Evolutionary conservation across 1,140 invertebrate species (phyloP).

Genomic region (Drosophila triauraria): DNA sequence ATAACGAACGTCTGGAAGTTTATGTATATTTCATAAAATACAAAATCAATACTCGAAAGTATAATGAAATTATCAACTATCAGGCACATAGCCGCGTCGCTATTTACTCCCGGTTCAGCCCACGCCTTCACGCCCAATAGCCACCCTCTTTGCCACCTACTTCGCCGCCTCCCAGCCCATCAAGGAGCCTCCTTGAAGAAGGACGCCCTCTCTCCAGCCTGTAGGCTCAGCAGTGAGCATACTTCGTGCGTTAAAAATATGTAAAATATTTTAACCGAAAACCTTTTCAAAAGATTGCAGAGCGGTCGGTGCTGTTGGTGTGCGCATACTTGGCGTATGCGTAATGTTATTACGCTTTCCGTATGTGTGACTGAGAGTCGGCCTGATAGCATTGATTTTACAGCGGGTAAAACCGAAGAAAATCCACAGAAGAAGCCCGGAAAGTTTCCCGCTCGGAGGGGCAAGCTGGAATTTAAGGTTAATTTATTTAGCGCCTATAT

Average conservation of each 20-base stretch:
- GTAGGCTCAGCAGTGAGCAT: conserved; percentile 51
- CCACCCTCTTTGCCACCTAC: conserved; percentile 4
- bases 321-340: conserved; percentile 45
- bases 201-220: conserved; percentile 2
- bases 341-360: conserved; percentile 61
- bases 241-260: conserved; percentile 73
- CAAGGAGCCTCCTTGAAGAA: conserved; percentile 10
- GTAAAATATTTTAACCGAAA: conserved; percentile 79
- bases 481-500: conserved; percentile 11
- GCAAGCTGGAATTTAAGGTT: conserved; percentile 28
- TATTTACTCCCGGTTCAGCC: conserved; percentile 19
- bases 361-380: neutral
- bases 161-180: neutral
- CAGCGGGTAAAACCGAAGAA: conserved; percentile 6
- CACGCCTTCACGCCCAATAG: neutral
- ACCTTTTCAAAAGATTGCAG: conserved; percentile 79
- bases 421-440: conserved; percentile 15
- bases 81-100: conserved; percentile 14
- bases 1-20: neutral
- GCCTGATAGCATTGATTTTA: conserved; percentile 45
- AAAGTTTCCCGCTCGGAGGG: conserved; percentile 1
- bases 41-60: conserved; percentile 72
- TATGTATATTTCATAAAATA: conserved; percentile 60
- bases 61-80: conserved; percentile 79
- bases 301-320: conserved; percentile 35